Evolutionary conservation across 2,113 vertebrate species (phyloP).

Genomic region (Gallinago jamesoni): DNA sequence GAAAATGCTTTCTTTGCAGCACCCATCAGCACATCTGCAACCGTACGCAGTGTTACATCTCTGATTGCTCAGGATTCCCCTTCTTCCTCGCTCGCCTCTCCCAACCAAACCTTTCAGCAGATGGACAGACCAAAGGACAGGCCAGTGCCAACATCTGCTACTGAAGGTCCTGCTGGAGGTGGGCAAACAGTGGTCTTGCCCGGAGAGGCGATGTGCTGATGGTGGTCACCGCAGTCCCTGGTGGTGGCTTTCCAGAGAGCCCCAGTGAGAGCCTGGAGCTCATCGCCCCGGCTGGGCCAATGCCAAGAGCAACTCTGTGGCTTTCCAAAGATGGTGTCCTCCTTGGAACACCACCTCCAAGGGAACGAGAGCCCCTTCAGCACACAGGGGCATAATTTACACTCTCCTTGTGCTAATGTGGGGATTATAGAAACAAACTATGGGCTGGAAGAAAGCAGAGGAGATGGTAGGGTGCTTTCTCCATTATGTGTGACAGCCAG

Average conservation of each 20-base stretch:
- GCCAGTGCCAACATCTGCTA: background rate
- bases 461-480: background rate
- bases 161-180: background rate
- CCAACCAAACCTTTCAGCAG: background rate
- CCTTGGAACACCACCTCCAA: background rate
- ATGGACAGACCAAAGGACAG: background rate
- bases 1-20: constrained; percentile 55
- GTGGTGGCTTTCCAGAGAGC: background rate
- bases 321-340: background rate
- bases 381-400: background rate
- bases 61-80: background rate
- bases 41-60: background rate
- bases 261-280: background rate
- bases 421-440: background rate
- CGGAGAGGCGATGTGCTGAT: background rate
- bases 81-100: background rate
- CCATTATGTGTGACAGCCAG: accelerated
- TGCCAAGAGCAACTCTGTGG: accelerated
- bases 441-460: background rate
- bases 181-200: background rate
- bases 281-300: background rate
- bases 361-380: background rate
- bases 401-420: background rate
- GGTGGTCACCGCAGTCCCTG: background rate
- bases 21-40: constrained; percentile 40